These are phyloP conservation scores for zebrafish (Danio rerio) DNA, from an alignment of 2,113 vertebrate species.

Conservation along the genomic window DNA sequence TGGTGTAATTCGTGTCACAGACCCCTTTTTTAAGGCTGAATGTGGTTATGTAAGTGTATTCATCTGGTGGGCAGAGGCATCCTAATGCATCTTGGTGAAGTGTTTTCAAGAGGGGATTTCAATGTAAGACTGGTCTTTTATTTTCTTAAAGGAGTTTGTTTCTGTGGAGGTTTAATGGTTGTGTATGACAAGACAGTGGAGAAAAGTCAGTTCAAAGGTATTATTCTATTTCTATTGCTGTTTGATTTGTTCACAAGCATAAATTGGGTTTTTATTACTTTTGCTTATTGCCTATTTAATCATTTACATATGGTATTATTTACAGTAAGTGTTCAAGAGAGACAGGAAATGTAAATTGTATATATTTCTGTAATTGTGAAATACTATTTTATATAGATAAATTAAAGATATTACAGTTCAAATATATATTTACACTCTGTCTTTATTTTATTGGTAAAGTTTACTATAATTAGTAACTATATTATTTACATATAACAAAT, in stretches of 20 bases:
- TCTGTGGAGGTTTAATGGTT: background rate
- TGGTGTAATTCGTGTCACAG: conserved; percentile 18
- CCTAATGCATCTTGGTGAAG: background rate
- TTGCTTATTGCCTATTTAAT: too few relatives aligned
- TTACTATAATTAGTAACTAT: too few relatives aligned
- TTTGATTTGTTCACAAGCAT: background rate
- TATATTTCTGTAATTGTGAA: too few relatives aligned
- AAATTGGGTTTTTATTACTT: background rate
- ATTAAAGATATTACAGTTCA: too few relatives aligned
- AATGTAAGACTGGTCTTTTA: background rate
- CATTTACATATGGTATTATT: background rate
- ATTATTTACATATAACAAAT: too few relatives aligned
- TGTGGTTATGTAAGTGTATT: background rate
- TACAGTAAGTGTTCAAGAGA: too few relatives aligned
- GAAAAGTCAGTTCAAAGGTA: background rate
- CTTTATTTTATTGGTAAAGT: too few relatives aligned
- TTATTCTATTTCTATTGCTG: background rate
- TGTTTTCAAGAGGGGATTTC: background rate
- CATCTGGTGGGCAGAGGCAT: background rate
- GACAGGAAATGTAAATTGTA: too few relatives aligned
- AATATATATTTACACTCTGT: too few relatives aligned
- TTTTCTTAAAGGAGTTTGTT: background rate
- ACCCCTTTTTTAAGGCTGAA: background rate
- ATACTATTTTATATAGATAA: too few relatives aligned
- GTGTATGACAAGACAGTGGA: background rate